Conservation (phyloP, 1,140 invertebrate species). For the Palaemon carinicauda region DNA sequence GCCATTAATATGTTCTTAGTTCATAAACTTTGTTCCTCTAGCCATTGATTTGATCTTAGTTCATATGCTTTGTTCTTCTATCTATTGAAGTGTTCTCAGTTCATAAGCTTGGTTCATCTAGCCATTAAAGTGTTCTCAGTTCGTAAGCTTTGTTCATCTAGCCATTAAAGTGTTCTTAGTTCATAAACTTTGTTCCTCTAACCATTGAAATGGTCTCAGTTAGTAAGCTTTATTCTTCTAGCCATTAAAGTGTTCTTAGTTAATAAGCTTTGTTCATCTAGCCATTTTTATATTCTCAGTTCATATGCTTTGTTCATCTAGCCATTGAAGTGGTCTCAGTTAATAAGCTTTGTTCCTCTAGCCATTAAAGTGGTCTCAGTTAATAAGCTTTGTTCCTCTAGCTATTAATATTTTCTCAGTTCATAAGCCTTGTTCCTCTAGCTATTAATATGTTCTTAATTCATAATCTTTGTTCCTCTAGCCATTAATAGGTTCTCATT, state of each 20-base stretch:
- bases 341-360: conserved; percentile 63
- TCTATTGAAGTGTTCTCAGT: conserved; percentile 68
- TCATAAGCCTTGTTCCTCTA: conserved; percentile 63
- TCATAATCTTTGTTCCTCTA: conserved; percentile 63
- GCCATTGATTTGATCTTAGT: conserved; percentile 71
- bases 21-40: conserved; percentile 63
- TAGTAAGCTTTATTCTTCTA: conserved; percentile 66
- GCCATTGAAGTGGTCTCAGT: conserved; percentile 71
- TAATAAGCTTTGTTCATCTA: conserved; percentile 63
- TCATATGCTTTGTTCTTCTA: neutral
- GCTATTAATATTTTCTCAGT: conserved; percentile 71
- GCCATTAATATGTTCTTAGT: conserved; percentile 71
- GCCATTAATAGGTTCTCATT: conserved; percentile 71
- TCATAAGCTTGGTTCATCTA: conserved; percentile 63
- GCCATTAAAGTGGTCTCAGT: conserved; percentile 71
- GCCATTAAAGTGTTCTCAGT: conserved; percentile 71
- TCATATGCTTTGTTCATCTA: conserved; percentile 63
- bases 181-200: conserved; percentile 63
- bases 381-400: conserved; percentile 63
- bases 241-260: conserved; percentile 71
- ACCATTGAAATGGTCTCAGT: conserved; percentile 71
- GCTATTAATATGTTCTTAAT: conserved; percentile 71
- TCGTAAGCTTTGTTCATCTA: conserved; percentile 63
- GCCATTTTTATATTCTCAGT: conserved; percentile 71
- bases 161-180: conserved; percentile 71